Evolutionary conservation across 2,113 vertebrate species (phyloP).

Genomic region (Pelvicachromis taeniatus): DNA sequence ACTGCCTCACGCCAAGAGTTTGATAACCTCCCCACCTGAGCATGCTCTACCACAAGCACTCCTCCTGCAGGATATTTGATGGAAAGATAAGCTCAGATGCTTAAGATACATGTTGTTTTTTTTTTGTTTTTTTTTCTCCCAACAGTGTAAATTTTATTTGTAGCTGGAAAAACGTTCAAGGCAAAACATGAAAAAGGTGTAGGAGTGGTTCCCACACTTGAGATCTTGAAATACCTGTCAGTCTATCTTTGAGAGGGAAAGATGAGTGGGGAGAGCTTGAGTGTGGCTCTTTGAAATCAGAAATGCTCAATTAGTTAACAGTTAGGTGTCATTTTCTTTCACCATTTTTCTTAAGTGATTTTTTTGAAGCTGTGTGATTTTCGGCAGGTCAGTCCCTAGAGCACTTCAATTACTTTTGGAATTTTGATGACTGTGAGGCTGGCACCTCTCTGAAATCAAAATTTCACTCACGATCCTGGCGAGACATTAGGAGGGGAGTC

Average conservation of each 20-base stretch:
- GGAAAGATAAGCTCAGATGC: conserved; percentile 72
- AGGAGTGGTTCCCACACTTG: conserved; percentile 30
- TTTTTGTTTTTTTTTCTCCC: background rate
- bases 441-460: background rate
- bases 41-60: conserved; percentile 36
- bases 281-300: conserved; percentile 50
- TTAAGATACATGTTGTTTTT: conserved; percentile 40
- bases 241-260: conserved; percentile 6
- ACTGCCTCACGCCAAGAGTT: conserved; percentile 61
- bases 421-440: conserved; percentile 34
- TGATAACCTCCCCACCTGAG: conserved; percentile 76
- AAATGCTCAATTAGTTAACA: conserved; percentile 64
- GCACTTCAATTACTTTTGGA: conserved; percentile 9
- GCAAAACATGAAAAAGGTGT: conserved; percentile 56
- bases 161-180: conserved; percentile 41
- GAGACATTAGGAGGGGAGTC: background rate
- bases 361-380: conserved; percentile 5
- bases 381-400: conserved; percentile 4
- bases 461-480: background rate
- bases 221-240: conserved; percentile 55
- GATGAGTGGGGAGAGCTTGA: background rate
- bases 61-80: conserved; percentile 72
- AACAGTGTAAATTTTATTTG: conserved; percentile 35
- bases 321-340: conserved; percentile 54
- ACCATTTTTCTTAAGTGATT: background rate